phyloP scores from a whole-genome alignment of 1,140 invertebrate species.

The Cherax quadricarinatus region DNA sequence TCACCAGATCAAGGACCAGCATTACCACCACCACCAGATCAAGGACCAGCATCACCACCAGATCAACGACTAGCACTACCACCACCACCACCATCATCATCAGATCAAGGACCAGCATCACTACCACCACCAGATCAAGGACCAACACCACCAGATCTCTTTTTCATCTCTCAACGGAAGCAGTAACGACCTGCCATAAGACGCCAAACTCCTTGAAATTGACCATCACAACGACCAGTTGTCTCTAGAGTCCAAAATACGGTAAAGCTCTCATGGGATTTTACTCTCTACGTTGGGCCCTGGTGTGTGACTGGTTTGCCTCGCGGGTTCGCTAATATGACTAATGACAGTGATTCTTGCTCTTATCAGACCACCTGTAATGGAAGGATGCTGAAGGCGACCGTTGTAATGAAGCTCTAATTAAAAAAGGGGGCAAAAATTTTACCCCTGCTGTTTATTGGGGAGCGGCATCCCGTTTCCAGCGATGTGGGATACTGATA shows the following conservation, averaged over 20 bases:
- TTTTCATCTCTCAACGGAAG: background rate
- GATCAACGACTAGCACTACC: background rate
- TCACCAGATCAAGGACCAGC: background rate
- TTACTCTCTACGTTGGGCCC: too few species aligned
- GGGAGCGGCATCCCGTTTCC: conserved; percentile 44
- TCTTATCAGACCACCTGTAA: conserved; percentile 66
- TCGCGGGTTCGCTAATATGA: conserved; percentile 26
- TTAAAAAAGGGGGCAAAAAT: conserved; percentile 43
- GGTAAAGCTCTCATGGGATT: background rate
- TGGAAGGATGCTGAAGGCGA: conserved; percentile 44
- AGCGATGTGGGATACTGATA: conserved; percentile 6
- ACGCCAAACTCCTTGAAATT: background rate
- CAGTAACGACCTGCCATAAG: background rate
- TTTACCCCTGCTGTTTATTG: conserved; percentile 24
- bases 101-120: too few species aligned
- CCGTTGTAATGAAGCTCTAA: conserved; percentile 58
- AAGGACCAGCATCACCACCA: background rate
- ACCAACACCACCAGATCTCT: background rate
- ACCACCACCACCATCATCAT: background rate
- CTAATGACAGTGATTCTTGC: conserved; percentile 41
- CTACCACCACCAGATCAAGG: too few species aligned
- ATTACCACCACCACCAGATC: background rate
- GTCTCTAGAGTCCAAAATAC: background rate
- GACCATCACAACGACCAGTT: background rate
- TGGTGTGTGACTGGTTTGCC: too few species aligned